phyloP scores from a whole-genome alignment of 64 coral and sea anemone species.

The Stichodactyla mertensii region DNA sequence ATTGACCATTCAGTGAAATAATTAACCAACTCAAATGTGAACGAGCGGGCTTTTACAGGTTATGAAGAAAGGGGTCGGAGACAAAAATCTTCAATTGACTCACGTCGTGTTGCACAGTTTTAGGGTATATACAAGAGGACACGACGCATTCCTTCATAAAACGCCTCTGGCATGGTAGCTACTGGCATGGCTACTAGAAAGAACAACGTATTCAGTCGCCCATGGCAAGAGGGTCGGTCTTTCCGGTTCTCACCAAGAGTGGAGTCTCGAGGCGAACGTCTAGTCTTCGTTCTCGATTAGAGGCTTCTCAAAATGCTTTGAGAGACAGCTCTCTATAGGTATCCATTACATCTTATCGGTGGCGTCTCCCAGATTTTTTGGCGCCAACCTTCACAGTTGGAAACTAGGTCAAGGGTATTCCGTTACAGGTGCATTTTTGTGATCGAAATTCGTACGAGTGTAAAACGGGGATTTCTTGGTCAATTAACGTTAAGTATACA shows the following conservation, averaged over 20 bases:
- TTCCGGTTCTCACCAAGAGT: slow-evolving; percentile 4
- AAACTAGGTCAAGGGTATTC: slow-evolving; percentile 15
- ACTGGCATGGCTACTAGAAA: background rate
- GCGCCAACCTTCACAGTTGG: slow-evolving; percentile 10
- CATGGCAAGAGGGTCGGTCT: background rate
- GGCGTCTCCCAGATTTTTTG: background rate
- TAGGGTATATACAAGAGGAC: background rate
- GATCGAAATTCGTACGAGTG: background rate
- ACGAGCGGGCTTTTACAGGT: background rate
- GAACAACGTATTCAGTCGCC: background rate
- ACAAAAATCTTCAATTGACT: background rate
- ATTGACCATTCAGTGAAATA: background rate
- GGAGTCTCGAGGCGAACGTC: background rate
- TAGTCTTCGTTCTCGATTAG: background rate
- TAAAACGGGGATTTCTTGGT: slow-evolving; percentile 5
- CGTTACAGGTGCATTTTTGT: slow-evolving; percentile 30
- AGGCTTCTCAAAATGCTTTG: background rate
- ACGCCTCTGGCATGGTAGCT: background rate
- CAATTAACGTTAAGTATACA: background rate
- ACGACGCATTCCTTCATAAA: background rate
- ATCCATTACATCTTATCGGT: slow-evolving; percentile 12
- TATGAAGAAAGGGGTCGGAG: background rate
- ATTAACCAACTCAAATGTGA: background rate
- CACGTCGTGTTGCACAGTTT: background rate
- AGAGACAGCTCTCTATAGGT: background rate